These are phyloP conservation scores for Seira musarum DNA, from an alignment of 2,888 invertebrate species.

Conservation along the genomic window DNA sequence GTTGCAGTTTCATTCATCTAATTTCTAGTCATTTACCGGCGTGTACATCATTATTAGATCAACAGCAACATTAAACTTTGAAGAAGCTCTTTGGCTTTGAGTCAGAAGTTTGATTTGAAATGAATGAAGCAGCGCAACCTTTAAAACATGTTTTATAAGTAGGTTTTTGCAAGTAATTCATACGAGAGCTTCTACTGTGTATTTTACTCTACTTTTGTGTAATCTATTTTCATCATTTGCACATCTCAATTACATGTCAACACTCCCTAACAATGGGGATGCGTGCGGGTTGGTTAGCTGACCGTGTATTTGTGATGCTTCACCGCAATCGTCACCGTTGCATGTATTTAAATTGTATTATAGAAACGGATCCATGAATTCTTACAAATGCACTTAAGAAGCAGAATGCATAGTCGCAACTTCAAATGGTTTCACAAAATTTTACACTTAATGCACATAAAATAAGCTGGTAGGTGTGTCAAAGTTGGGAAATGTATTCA, in stretches of 20 bases:
- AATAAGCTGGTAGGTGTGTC: not conserved
- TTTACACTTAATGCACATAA: not conserved
- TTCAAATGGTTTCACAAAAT: not conserved
- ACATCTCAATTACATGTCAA: too few species aligned
- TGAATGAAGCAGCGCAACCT: slow-evolving; percentile 29
- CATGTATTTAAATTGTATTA: not conserved
- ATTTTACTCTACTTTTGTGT: not conserved
- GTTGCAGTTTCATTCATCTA: not conserved
- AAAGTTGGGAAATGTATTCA: slow-evolving; percentile 22
- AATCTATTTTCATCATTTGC: too few species aligned
- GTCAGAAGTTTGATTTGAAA: not conserved
- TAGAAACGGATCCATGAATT: too few species aligned
- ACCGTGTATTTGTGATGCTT: not conserved
- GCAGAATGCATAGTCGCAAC: not conserved
- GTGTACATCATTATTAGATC: slow-evolving; percentile 19
- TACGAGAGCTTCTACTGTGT: slow-evolving; percentile 1
- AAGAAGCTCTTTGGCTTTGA: not conserved
- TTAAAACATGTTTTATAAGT: slow-evolving; percentile 13
- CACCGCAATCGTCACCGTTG: not conserved
- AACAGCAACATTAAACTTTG: not conserved
- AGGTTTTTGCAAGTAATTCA: too few species aligned
- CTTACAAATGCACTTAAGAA: slow-evolving; percentile 47
- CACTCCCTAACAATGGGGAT: too few species aligned
- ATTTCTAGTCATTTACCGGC: too few species aligned
- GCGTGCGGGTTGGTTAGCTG: not conserved